Conservation (phyloP, 2,888 invertebrate species). For the Holacanthella duospinosa region DNA sequence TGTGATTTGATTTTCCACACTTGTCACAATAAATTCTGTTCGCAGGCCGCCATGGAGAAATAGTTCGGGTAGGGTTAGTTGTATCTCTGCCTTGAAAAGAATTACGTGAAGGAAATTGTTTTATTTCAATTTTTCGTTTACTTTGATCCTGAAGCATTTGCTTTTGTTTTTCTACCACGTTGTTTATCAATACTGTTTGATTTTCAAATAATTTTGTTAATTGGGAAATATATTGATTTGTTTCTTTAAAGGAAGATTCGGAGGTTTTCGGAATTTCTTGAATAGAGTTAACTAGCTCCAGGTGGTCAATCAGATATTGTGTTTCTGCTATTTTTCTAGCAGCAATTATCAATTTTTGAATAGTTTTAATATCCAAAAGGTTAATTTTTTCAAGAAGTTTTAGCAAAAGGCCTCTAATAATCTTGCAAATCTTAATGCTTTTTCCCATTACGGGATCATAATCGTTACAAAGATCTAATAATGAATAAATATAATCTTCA, state of each 20-base stretch:
- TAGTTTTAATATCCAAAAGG: neutral
- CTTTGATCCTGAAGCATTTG: neutral
- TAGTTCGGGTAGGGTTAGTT: too few species aligned
- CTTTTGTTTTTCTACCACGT: neutral
- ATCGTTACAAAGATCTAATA: neutral
- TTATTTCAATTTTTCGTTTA: neutral
- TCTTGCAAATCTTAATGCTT: neutral
- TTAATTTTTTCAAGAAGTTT: neutral
- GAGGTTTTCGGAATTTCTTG: neutral
- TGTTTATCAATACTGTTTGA: neutral
- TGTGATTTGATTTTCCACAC: too few species aligned
- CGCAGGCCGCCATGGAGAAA: too few species aligned
- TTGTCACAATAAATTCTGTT: too few species aligned
- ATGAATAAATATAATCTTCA: constrained; percentile 2
- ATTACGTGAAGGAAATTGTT: neutral
- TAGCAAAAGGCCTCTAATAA: neutral
- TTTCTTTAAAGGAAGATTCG: too few species aligned
- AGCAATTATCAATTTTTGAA: neutral
- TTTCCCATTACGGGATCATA: neutral
- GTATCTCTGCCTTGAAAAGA: too few species aligned
- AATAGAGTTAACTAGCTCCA: neutral
- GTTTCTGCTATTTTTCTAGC: neutral
- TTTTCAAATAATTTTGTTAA: neutral
- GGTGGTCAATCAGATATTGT: neutral
- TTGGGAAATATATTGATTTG: too few species aligned